Conservation (phyloP, 2,113 vertebrate genomes). For the Corythornis vintsioides region DNA sequence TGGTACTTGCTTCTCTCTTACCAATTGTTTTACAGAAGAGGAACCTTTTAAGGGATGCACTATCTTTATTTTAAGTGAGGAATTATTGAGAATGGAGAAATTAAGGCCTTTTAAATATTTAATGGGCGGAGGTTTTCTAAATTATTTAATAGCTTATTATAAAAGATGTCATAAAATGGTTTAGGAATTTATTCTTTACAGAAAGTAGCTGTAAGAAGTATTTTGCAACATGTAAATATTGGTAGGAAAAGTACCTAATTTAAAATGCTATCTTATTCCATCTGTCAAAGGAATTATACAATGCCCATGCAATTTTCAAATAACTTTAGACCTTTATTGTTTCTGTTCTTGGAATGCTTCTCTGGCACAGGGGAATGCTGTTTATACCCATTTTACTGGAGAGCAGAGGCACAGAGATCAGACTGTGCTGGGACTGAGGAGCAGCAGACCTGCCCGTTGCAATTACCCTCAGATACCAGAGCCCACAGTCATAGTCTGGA, state of each 20-base stretch:
- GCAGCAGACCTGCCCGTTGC: background rate
- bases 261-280: constrained; percentile 6
- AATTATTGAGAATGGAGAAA: constrained; percentile 39
- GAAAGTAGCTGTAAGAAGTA: constrained; percentile 41
- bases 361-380: background rate
- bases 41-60: background rate
- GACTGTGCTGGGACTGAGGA: background rate
- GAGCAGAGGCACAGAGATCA: background rate
- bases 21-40: background rate
- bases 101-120: constrained; percentile 67
- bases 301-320: background rate
- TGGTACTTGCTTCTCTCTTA: background rate
- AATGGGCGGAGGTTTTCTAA: constrained; percentile 38
- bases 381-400: background rate
- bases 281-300: background rate
- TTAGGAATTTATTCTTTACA: constrained; percentile 55
- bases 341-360: background rate
- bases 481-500: background rate
- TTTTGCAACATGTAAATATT: constrained; percentile 48
- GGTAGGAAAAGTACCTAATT: constrained; percentile 21
- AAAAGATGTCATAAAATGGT: constrained; percentile 44
- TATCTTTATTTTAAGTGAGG: background rate
- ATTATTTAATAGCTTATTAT: constrained; percentile 68
- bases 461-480: background rate
- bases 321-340: background rate